Conservation (phyloP, 2,888 invertebrate genomes). For the Invenusta paracnida region DNA sequence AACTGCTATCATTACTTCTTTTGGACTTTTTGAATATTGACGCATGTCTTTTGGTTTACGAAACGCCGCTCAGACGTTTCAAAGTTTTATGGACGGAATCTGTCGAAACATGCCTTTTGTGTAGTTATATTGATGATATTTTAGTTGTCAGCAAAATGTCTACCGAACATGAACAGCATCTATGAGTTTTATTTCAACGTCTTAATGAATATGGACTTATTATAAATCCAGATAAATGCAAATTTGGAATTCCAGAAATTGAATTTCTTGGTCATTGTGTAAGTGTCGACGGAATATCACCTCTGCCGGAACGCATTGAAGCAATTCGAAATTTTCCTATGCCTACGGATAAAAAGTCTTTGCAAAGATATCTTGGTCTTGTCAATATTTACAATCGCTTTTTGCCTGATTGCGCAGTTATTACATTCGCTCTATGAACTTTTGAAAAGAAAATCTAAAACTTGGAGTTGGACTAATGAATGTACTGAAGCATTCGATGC, state of each 20-base stretch:
- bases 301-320: slow-evolving; percentile 24
- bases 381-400: neutral
- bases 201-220: slow-evolving; percentile 30
- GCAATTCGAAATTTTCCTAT: slow-evolving; percentile 41
- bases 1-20: slow-evolving; percentile 36
- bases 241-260: slow-evolving; percentile 17
- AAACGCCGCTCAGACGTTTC: slow-evolving; percentile 39
- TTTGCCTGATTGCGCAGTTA: neutral
- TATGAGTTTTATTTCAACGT: neutral
- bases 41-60: slow-evolving; percentile 35
- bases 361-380: slow-evolving; percentile 46
- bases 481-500: no score
- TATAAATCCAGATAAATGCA: slow-evolving; percentile 45
- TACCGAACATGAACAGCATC: slow-evolving; percentile 9
- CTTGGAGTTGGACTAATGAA: neutral
- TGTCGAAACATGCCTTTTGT: neutral
- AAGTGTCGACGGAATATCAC: neutral
- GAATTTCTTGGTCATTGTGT: slow-evolving; percentile 34
- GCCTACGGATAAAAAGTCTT: slow-evolving; percentile 27
- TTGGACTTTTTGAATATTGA: slow-evolving; percentile 39
- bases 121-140: slow-evolving; percentile 34
- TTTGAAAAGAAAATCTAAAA: neutral
- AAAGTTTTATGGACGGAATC: slow-evolving; percentile 31
- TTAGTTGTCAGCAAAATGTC: neutral
- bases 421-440: neutral